Conservation (phyloP, 2,888 invertebrate species). For the Coremacera marginata region DNA sequence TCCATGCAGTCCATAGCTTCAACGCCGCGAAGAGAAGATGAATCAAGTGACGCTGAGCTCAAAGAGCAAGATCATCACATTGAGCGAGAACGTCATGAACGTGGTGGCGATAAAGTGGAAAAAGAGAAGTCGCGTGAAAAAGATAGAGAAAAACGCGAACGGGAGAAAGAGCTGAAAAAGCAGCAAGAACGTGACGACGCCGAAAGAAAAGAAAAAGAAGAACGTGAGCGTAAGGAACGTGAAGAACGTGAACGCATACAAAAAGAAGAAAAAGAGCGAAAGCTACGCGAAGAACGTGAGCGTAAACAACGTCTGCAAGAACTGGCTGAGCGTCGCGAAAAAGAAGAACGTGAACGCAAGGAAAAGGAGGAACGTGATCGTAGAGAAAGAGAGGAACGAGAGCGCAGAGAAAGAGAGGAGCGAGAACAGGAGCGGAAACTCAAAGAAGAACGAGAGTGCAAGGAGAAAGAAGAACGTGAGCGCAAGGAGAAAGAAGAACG, state of each 20-base stretch:
- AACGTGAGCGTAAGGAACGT: constrained; percentile 59
- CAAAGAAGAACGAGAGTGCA: constrained; percentile 50
- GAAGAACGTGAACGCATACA: constrained; percentile 63
- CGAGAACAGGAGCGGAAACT: constrained; percentile 58
- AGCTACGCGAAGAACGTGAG: constrained; percentile 50
- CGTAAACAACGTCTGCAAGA: constrained; percentile 61
- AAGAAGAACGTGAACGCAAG: constrained; percentile 42
- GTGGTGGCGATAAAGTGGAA: constrained; percentile 46
- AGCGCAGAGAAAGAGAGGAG: constrained; percentile 53
- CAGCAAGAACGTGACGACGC: constrained; percentile 11
- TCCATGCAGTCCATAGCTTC: constrained; percentile 54
- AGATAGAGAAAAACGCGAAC: constrained; percentile 53
- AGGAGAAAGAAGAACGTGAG: constrained; percentile 51
- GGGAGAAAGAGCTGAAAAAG: constrained; percentile 47
- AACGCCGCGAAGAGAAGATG: constrained; percentile 54
- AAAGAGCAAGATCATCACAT: constrained; percentile 34
- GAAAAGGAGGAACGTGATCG: constrained; percentile 55
- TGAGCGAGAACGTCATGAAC: constrained; percentile 48
- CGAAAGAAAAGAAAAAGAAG: constrained; percentile 53
- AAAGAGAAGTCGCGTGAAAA: constrained; percentile 41
- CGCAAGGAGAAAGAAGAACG: constrained; percentile 55
- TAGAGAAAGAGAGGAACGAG: constrained; percentile 65
- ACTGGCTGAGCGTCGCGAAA: constrained; percentile 55
- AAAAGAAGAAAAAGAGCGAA: constrained; percentile 54
- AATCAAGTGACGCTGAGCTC: constrained; percentile 58